Conservation (phyloP, 2,797 vertebrate genomes). For the Remorina albescens region DNA sequence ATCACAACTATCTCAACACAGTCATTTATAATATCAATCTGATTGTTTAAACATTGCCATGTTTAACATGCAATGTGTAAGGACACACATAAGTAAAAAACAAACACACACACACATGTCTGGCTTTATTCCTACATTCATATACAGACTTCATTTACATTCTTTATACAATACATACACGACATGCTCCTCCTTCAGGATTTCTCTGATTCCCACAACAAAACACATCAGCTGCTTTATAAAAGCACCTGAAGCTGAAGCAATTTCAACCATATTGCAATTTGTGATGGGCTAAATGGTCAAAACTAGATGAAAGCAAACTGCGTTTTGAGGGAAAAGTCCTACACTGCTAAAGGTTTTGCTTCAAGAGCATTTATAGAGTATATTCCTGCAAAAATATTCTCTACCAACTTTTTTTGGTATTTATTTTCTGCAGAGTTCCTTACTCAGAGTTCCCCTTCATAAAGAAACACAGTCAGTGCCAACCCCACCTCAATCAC, state of each 20-base stretch:
- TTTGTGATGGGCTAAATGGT: background rate
- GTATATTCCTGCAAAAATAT: background rate
- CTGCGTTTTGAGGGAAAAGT: background rate
- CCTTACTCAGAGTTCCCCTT: no score
- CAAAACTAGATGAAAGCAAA: conserved; percentile 1
- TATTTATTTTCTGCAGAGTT: background rate
- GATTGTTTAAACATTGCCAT: conserved; percentile 22
- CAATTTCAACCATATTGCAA: conserved; percentile 7
- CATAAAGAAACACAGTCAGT: background rate
- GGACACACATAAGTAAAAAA: conserved; percentile 14
- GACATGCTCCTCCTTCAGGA: conserved; percentile 2
- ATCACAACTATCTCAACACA: background rate
- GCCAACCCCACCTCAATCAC: background rate
- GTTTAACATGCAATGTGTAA: conserved; percentile 12
- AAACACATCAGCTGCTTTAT: conserved; percentile 6
- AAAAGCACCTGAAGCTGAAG: background rate
- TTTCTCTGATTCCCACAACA: background rate
- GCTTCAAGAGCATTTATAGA: background rate
- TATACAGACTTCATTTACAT: conserved; percentile 60
- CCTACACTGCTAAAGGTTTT: background rate
- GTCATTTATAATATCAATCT: background rate
- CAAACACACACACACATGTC: conserved; percentile 24
- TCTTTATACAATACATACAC: conserved; percentile 49
- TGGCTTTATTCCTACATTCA: conserved; percentile 57
- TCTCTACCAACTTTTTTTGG: background rate